Evolutionary conservation across 2,888 invertebrate species (phyloP).

Genomic region (Carabus problematicus): DNA sequence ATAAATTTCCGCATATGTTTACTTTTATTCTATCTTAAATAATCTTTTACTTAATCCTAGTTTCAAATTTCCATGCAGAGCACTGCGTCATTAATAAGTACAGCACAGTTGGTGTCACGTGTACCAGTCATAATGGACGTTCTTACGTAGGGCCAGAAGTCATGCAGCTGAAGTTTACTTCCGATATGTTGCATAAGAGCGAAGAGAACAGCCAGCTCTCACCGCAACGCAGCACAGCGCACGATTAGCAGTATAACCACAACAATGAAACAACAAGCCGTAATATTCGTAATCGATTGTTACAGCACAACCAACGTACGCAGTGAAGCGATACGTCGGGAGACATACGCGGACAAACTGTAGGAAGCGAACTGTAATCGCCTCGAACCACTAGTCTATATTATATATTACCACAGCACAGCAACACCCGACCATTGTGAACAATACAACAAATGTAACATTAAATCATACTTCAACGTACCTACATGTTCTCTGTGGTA

Average conservation of each 20-base stretch:
- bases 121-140: slow-evolving; percentile 2
- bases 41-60: too few relatives aligned
- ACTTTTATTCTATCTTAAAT: too few relatives aligned
- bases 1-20: not conserved
- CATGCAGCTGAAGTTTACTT: slow-evolving; percentile 25
- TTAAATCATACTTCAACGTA: too few relatives aligned
- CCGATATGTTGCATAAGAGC: slow-evolving; percentile 34
- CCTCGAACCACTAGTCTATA: too few relatives aligned
- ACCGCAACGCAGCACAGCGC: slow-evolving; percentile 3
- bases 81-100: not conserved
- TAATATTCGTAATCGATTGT: slow-evolving; percentile 38
- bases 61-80: not conserved
- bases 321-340: slow-evolving; percentile 1
- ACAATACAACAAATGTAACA: too few relatives aligned
- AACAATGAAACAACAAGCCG: slow-evolving; percentile 35
- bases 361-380: not conserved
- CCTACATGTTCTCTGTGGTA: too few relatives aligned
- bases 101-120: slow-evolving; percentile 15
- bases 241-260: slow-evolving; percentile 14
- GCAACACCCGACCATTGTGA: too few relatives aligned
- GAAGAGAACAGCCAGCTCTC: slow-evolving; percentile 11
- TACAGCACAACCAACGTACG: slow-evolving; percentile 13
- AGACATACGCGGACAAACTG: not conserved
- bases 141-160: slow-evolving; percentile 1
- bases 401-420: too few relatives aligned